phyloP scores from a whole-genome alignment of 2,113 vertebrate genomes.

The Sitta europaea region DNA sequence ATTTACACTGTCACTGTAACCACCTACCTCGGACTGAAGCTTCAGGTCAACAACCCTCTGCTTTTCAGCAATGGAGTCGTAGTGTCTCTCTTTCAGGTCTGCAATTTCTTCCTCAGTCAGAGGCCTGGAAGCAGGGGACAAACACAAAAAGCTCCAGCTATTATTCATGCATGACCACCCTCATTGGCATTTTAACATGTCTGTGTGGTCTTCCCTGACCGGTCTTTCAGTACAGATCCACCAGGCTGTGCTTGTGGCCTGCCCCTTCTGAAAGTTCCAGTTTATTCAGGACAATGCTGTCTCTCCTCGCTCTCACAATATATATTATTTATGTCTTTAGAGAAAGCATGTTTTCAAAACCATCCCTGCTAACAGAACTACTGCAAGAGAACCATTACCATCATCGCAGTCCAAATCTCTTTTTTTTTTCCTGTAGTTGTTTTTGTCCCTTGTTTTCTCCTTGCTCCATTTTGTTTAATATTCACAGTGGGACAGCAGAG shows the following conservation, averaged over 20 bases:
- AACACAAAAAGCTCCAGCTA: not conserved
- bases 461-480: not conserved
- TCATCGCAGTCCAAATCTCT: not conserved
- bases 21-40: constrained; percentile 84
- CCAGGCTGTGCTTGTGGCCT: not conserved
- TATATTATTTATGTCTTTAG: not conserved
- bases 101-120: constrained; percentile 92
- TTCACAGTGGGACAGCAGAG: not conserved
- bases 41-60: constrained; percentile 86
- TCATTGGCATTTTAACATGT: not conserved
- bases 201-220: not conserved
- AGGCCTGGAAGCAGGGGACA: constrained; percentile 70
- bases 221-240: not conserved
- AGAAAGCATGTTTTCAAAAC: not conserved
- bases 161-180: not conserved
- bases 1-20: not conserved
- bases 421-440: not conserved
- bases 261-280: not conserved
- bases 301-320: not conserved
- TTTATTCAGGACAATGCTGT: not conserved
- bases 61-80: constrained; percentile 86
- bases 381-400: not conserved
- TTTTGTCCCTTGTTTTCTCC: not conserved
- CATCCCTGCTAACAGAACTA: not conserved
- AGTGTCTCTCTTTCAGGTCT: constrained; percentile 85